phyloP scores from a whole-genome alignment of 2,797 vertebrate genomes.

The Ficedula albicollis region DNA sequence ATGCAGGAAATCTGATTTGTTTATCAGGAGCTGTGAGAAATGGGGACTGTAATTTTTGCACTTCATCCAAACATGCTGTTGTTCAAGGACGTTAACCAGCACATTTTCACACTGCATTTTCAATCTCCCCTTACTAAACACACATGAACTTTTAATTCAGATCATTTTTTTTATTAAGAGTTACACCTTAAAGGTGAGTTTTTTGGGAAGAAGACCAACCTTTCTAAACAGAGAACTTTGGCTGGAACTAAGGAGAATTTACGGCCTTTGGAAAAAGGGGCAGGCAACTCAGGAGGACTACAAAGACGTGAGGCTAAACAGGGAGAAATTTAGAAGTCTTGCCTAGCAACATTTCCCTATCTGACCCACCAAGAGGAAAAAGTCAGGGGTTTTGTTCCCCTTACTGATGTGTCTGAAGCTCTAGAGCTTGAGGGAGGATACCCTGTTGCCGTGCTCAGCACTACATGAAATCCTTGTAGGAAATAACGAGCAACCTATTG shows the following conservation, averaged over 20 bases:
- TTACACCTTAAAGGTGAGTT: neutral
- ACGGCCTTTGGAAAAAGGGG: neutral
- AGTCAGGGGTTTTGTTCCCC: neutral
- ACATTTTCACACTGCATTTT: neutral
- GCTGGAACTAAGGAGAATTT: neutral
- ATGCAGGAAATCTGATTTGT: neutral
- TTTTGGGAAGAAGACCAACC: neutral
- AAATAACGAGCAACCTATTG: neutral
- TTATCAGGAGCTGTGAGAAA: constrained; percentile 3
- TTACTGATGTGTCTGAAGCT: neutral
- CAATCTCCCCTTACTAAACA: neutral
- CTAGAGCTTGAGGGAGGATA: neutral
- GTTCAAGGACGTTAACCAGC: neutral
- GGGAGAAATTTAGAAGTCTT: neutral
- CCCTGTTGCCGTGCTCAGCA: neutral
- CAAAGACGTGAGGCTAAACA: neutral
- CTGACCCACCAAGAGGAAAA: neutral
- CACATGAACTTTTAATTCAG: neutral
- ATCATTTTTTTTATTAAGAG: neutral
- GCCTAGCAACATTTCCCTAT: neutral
- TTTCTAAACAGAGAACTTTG: neutral
- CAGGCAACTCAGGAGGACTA: neutral
- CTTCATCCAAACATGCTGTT: neutral
- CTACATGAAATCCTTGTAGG: neutral
- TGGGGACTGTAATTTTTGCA: neutral